Base-by-base conservation (phyloP, 1,140 invertebrate species). In the Lasaia peninsularis region DNA sequence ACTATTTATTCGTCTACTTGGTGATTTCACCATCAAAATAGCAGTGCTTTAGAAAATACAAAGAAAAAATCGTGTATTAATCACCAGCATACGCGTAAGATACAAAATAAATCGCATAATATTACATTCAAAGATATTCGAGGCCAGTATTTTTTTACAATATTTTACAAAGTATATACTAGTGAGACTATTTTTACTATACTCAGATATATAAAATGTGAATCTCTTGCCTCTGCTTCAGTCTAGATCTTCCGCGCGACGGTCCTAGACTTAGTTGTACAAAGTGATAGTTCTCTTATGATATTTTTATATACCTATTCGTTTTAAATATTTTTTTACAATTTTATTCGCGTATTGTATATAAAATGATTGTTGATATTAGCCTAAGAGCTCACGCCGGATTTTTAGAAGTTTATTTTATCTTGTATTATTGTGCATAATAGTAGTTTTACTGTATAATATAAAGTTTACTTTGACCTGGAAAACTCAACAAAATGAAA, bases 281-380 rank as follows among this genome's bases (percentile, higher is more conserved):
- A 88, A 88, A 85, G 85, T 88, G 85, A 88, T 88, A 88, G 82
- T 81, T 82, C 71, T 87, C 80, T 85, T 86, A 86, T 83, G 85
- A 83, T 83, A 88, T 88, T 88, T 88, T 88, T 88, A 84, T 88
- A 88, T 74, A 28, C 24, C 24, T 28, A 82, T 88, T 88, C 76
- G 72, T 85, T 83, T 86, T 83, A 83, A 73, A 81, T 82, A 86
- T 86, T 78, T 86, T 87, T 86, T 88, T 86, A 86, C 78, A 68
- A 81, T 77, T 83, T 79, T 86, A 83, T 81, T 83, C 78, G 73
- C 76, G 71, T 63, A 73, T 70, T 80, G 74, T 84, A 82, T 68
- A 85, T 82, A 83, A 67, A 75, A 68, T 72, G 76, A 67, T 80
- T 80, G 79, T 83, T 81, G 77, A 59, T 63, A 56, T 44, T 44